Evolutionary conservation across 2,113 vertebrate genomes (phyloP).

Genomic region (Phasianus colchicus): DNA sequence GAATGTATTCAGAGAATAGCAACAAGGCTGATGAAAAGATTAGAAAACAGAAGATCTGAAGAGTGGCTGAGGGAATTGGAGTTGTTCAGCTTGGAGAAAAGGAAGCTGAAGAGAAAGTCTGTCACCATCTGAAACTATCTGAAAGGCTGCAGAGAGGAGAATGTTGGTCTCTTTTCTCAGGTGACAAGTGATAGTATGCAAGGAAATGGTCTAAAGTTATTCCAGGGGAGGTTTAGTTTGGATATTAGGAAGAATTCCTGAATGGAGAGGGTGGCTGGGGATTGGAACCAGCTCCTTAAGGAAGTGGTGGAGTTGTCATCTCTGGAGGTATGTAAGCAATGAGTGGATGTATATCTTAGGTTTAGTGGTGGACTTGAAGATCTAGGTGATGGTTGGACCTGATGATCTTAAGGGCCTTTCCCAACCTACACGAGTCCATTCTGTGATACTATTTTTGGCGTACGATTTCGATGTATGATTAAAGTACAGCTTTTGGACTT

Average conservation of each 20-base stretch:
- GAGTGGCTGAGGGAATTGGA: background rate
- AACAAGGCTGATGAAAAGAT: background rate
- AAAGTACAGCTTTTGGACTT: accelerated
- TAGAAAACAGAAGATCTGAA: background rate
- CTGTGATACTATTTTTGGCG: background rate
- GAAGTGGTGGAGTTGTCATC: background rate
- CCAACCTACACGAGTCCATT: background rate
- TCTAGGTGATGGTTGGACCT: background rate
- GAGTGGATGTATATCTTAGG: background rate
- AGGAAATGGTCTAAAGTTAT: background rate
- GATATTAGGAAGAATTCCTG: background rate
- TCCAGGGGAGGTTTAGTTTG: background rate
- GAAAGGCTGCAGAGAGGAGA: background rate
- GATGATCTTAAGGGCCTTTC: background rate
- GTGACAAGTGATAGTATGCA: background rate
- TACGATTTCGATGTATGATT: background rate
- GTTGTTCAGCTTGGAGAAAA: background rate
- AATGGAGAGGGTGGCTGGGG: background rate
- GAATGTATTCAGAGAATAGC: background rate
- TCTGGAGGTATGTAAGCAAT: background rate
- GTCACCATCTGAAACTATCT: background rate
- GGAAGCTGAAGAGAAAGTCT: background rate
- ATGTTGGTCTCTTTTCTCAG: background rate
- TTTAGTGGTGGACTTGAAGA: background rate
- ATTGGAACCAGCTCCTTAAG: background rate